Percentiles rank a stretch among this genome's conserved stretches.
Evolutionary conservation across 2,113 vertebrate species (phyloP).

Genomic region (Oreamnos americanus): DNA sequence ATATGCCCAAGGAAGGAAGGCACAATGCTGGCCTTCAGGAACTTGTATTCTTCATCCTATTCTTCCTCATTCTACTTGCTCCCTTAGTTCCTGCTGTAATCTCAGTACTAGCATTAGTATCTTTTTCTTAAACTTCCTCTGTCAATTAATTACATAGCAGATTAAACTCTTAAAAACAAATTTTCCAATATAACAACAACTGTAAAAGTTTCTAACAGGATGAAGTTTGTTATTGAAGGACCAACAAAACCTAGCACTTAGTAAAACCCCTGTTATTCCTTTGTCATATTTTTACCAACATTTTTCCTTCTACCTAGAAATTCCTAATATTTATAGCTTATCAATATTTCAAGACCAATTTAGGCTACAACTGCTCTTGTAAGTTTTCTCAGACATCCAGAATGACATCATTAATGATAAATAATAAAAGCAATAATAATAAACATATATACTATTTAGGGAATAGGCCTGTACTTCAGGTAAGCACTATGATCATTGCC

Average conservation of each 20-base stretch:
- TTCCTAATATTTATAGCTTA: background rate
- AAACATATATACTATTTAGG: background rate
- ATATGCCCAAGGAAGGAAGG: background rate
- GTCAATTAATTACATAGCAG: background rate
- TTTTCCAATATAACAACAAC: background rate
- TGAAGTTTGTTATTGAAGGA: background rate
- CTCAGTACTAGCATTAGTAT: background rate
- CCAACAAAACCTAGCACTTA: background rate
- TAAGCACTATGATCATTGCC: background rate
- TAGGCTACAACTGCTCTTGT: background rate
- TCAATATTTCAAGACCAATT: background rate
- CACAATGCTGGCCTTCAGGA: background rate
- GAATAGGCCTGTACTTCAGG: background rate
- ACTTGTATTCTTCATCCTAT: background rate
- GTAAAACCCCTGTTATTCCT: background rate
- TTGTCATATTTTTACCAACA: background rate
- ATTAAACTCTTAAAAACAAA: background rate
- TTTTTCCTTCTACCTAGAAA: background rate
- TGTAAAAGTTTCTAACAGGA: background rate
- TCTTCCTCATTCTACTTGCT: background rate
- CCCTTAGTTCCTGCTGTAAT: background rate
- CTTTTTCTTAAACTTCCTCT: background rate
- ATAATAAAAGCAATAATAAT: background rate
- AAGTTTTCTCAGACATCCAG: background rate
- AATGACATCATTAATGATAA: background rate